Conservation (phyloP, 2,888 invertebrate genomes). For the Aphrophora alni region DNA sequence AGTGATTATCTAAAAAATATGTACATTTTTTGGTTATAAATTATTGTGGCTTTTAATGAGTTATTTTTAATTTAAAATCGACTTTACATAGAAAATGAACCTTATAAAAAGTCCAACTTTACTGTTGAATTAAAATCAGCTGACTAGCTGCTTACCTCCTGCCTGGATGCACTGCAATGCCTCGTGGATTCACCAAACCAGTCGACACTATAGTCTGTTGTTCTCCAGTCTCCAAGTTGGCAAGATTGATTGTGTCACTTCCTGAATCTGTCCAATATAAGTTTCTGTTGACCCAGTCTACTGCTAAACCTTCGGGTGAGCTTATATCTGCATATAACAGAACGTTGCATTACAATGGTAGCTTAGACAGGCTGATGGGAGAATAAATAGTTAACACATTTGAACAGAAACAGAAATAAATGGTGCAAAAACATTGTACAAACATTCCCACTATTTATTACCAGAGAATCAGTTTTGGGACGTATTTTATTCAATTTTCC, state of each 20-base stretch:
- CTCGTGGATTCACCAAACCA: slow-evolving; percentile 88
- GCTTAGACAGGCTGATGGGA: too few relatives aligned
- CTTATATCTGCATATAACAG: slow-evolving; percentile 68
- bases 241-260: slow-evolving; percentile 87
- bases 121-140: too few relatives aligned
- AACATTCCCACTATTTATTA: not conserved
- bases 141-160: slow-evolving; percentile 81
- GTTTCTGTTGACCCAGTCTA: slow-evolving; percentile 92
- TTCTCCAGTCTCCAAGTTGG: slow-evolving; percentile 74
- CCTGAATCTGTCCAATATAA: slow-evolving; percentile 97
- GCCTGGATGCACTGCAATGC: slow-evolving; percentile 92
- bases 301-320: slow-evolving; percentile 91
- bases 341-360: not conserved
- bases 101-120: too few relatives aligned
- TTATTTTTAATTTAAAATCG: too few relatives aligned
- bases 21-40: too few relatives aligned
- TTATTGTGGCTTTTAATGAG: too few relatives aligned
- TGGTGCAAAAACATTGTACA: too few relatives aligned
- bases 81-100: too few relatives aligned
- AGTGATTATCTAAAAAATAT: too few relatives aligned
- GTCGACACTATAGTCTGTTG: slow-evolving; percentile 77
- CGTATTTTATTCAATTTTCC: too few relatives aligned
- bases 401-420: too few relatives aligned
- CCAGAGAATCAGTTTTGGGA: too few relatives aligned
- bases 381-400: not conserved